Percentiles rank a stretch among this genome's conserved stretches.
Evolutionary conservation across 2,888 invertebrate genomes (phyloP).

Genomic region (Dione juno): DNA sequence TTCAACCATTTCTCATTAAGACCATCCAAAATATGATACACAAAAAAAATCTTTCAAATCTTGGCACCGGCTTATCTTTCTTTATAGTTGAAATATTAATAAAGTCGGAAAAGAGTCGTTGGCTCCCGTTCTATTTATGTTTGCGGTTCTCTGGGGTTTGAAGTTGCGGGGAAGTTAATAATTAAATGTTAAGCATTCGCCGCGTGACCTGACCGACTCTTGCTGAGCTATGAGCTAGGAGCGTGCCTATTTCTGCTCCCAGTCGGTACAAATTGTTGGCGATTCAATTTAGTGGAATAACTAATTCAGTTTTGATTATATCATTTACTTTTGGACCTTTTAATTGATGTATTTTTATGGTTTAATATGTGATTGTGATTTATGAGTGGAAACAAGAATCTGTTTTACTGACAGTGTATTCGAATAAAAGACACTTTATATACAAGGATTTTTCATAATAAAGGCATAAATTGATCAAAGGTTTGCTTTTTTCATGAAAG

Average conservation of each 20-base stretch:
- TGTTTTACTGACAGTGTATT: no score
- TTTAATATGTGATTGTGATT: background rate
- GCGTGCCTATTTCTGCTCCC: slow-evolving; percentile 38
- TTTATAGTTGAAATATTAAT: slow-evolving; percentile 43
- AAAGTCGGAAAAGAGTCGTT: slow-evolving; percentile 46
- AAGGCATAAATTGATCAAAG: no score
- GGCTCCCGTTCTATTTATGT: slow-evolving; percentile 46
- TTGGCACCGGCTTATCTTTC: slow-evolving; percentile 37
- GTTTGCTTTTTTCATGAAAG: no score
- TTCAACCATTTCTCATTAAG: slow-evolving; percentile 14
- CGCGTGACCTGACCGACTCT: slow-evolving; percentile 45
- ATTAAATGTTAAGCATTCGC: slow-evolving; percentile 52
- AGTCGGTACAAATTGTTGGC: slow-evolving; percentile 34
- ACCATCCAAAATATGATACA: slow-evolving; percentile 17
- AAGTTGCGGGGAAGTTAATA: slow-evolving; percentile 51
- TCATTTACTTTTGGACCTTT: slow-evolving; percentile 17
- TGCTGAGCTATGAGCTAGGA: slow-evolving; percentile 33
- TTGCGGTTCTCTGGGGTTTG: slow-evolving; percentile 49
- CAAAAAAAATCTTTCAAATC: slow-evolving; percentile 33
- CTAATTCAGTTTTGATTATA: slow-evolving; percentile 25
- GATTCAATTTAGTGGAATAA: slow-evolving; percentile 27
- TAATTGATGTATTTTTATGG: background rate
- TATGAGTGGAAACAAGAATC: no score
- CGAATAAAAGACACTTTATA: no score
- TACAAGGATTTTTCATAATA: no score